Base-by-base conservation (phyloP, 2,113 vertebrate genomes). In the Hippocampus zosterae region DNA sequence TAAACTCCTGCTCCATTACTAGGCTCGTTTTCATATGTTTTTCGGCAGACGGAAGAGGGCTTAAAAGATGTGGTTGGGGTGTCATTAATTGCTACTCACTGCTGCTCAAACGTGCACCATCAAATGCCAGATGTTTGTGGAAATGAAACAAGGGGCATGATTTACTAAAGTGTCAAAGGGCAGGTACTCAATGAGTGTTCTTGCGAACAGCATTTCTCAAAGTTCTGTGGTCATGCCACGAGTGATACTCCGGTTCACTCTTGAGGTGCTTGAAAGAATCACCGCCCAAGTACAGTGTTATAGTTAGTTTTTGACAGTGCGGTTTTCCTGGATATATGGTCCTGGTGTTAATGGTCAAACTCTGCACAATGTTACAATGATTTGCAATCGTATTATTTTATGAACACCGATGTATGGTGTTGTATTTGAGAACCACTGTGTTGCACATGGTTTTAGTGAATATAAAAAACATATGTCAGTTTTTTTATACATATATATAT, bases 401-500 rank as follows among this genome's bases (percentile, higher is more conserved):
- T 44, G 42, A 44, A 44, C 42, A 44, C 42, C 13, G 12, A 12
- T 44, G 12, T 44, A 44, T 13, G 10, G 12, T 16, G 15, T 16
- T 48, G 46, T 15, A 15, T 16, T 48, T 48, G 13, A 48, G 1
- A 48, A 15, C 1, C 4, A 16, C 12, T 15, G 13, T 48, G 13
- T 6, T 48, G 15, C 15, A 18, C 46, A 48, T 18, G 46, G 5
- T 15, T 48, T 72, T 70, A 69, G 81, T 46, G 42, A 44, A 44
- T 10, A 44, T 13, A 13, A 44, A 44, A 44, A 3, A 44, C 42
- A 56, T 7, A 53, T 33, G 29, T 33, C 29, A 33, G 29, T 37
- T 3, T 19, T n/a, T 21, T 9, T 21, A 18, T 7, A 21, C 1
- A 53, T 16, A 18, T 21, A 21, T 21, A 53, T 21, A 53, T 16